These are phyloP conservation scores for Varecia variegata DNA, from an alignment of 2,797 vertebrate species.

Conservation along the genomic window DNA sequence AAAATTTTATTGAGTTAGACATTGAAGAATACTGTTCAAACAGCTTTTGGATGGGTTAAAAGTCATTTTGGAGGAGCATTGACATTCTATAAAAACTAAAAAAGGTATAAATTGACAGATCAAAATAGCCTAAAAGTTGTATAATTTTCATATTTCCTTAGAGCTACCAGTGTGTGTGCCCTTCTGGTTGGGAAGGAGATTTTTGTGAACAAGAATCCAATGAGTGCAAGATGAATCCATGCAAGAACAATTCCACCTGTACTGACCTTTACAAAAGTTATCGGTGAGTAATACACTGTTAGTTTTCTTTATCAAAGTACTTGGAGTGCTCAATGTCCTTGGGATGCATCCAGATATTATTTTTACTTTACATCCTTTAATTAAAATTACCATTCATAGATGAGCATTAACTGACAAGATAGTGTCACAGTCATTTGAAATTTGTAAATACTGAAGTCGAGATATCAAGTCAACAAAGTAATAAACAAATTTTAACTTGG, in stretches of 20 bases:
- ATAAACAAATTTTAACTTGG: conserved; percentile 52
- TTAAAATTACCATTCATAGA: not conserved
- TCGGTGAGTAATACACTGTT: conserved; percentile 81
- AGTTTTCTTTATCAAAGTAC: not conserved
- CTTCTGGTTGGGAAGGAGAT: conserved; percentile 88
- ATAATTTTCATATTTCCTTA: conserved; percentile 72
- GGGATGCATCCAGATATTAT: conserved; percentile 44
- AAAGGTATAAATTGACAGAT: not conserved
- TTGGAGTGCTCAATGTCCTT: not conserved
- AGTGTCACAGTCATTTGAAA: conserved; percentile 62
- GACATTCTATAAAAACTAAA: not conserved
- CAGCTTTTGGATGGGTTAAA: not conserved
- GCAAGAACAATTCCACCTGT: conserved; percentile 89
- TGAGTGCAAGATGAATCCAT: conserved; percentile 88
- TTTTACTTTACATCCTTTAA: conserved; percentile 32
- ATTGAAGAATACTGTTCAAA: not conserved
- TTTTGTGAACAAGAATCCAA: conserved; percentile 89
- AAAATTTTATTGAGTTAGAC: not conserved
- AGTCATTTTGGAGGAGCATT: not conserved
- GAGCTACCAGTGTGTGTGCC: conserved; percentile 89
- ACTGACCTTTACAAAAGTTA: conserved; percentile 87
- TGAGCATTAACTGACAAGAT: not conserved
- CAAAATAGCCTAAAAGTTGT: not conserved
- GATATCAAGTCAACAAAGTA: conserved; percentile 84
- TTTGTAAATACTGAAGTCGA: conserved; percentile 81